These are phyloP conservation scores for Semicossyphus pulcher DNA, from an alignment of 2,113 vertebrate genomes.

Conservation along the genomic window DNA sequence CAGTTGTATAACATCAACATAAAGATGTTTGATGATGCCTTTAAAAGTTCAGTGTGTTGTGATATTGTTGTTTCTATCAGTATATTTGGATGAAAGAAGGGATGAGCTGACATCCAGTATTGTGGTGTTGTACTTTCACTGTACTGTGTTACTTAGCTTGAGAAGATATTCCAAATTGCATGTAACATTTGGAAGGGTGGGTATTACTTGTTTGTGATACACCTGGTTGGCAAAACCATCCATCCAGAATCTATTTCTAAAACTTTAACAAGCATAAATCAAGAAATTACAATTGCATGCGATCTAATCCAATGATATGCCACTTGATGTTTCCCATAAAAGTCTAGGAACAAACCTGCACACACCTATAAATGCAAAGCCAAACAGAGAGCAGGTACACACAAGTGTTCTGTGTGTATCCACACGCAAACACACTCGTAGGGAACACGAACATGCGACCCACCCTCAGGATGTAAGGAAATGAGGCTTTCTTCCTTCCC, in stretches of 20 bases:
- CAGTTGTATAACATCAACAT: constrained; percentile 13
- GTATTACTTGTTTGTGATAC: not conserved
- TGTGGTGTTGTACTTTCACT: not conserved
- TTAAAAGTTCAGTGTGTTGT: not conserved
- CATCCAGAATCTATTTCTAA: too few relatives aligned
- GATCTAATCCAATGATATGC: too few relatives aligned
- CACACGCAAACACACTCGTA: constrained; percentile 16
- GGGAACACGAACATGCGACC: constrained; percentile 44
- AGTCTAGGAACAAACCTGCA: constrained; percentile 17
- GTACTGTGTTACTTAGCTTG: not conserved
- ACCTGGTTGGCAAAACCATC: not conserved
- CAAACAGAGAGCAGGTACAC: not conserved
- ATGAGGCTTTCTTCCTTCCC: constrained; percentile 70
- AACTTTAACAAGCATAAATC: too few relatives aligned
- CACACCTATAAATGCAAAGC: not conserved
- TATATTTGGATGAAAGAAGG: not conserved
- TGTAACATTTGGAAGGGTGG: not conserved
- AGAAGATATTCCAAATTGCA: not conserved
- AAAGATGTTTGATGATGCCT: not conserved
- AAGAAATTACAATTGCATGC: too few relatives aligned
- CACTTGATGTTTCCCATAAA: too few relatives aligned
- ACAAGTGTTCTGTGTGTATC: not conserved
- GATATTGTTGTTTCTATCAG: not conserved
- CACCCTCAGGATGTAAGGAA: constrained; percentile 77
- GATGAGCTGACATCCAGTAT: not conserved